Conservation (phyloP, 2,113 vertebrate genomes). For the Crotalus viridis region DNA sequence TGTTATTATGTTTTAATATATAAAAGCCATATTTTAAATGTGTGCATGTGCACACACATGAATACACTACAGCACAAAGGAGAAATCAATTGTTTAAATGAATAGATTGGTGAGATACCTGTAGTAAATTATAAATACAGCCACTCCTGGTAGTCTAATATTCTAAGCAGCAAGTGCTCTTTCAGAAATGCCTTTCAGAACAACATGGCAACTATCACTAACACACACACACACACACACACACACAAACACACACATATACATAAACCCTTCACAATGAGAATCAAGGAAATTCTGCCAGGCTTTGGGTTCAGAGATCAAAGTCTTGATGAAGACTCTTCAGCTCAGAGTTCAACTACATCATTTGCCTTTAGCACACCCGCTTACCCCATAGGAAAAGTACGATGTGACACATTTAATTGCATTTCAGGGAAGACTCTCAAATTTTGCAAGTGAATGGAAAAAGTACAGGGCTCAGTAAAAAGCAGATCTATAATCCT, state of each 20-base stretch:
- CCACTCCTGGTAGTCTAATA: neutral
- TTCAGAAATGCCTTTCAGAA: slow-evolving; percentile 23
- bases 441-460: neutral
- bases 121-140: neutral
- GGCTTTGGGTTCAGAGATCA: neutral
- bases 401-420: neutral
- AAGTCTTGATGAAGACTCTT: neutral
- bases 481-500: neutral
- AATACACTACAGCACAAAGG: neutral
- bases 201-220: neutral
- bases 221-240: neutral
- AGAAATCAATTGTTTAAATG: neutral
- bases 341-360: neutral
- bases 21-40: neutral
- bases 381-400: neutral
- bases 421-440: neutral
- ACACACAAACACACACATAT: too few relatives aligned
- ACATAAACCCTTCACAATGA: neutral
- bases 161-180: neutral
- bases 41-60: neutral
- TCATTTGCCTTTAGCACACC: neutral
- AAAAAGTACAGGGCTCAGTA: neutral
- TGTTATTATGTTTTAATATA: slow-evolving; percentile 50
- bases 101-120: neutral
- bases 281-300: neutral